A percentile compares a stretch with the other conserved stretches of the same genome.
phyloP scores from a whole-genome alignment of 2,113 vertebrate genomes.

The Dromaius novaehollandiae region DNA sequence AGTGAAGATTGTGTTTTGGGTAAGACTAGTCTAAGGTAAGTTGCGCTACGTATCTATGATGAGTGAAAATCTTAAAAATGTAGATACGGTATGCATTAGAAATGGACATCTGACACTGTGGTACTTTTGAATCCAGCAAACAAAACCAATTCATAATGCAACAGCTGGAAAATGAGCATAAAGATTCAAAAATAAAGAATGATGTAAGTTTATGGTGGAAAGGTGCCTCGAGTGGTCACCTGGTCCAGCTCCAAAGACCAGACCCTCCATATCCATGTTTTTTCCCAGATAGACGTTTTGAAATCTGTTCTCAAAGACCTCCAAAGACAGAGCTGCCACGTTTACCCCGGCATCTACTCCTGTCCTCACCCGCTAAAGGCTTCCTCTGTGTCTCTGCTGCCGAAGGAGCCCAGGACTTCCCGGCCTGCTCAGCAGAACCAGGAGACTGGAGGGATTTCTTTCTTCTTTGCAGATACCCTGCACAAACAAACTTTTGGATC shows the following conservation, averaged over 20 bases:
- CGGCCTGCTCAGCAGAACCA: no score
- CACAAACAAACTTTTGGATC: neutral
- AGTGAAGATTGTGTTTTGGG: neutral
- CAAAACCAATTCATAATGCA: neutral
- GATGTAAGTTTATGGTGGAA: neutral
- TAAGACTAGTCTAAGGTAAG: neutral
- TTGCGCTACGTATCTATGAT: neutral
- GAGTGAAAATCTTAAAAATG: neutral
- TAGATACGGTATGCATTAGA: neutral
- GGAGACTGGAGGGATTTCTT: fast-evolving
- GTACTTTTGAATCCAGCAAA: neutral
- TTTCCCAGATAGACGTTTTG: neutral
- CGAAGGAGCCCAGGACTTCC: neutral
- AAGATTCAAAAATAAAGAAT: neutral
- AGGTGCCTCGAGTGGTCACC: neutral
- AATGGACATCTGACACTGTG: neutral
- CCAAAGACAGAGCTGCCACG: neutral
- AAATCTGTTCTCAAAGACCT: neutral
- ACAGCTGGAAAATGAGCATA: neutral
- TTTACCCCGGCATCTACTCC: neutral
- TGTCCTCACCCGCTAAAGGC: neutral
- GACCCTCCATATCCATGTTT: no score
- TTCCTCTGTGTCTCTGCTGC: neutral
- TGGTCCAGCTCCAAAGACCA: neutral
- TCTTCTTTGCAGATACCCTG: neutral